Conservation (phyloP, 2,888 invertebrate species). For the Augiades crinisus region DNA sequence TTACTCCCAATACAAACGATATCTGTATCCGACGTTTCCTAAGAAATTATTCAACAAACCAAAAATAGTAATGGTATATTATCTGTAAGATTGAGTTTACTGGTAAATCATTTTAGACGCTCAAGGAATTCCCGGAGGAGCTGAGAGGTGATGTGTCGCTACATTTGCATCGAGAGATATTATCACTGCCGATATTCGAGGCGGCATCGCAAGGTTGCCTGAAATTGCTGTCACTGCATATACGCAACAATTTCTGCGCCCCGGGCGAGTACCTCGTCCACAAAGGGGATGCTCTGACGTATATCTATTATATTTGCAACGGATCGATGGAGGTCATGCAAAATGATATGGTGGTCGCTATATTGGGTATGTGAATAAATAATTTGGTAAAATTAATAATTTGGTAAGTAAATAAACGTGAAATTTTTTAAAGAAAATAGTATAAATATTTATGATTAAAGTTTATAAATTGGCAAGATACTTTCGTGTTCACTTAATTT, state of each 20-base stretch:
- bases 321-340: slow-evolving; percentile 99
- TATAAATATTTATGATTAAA: too few species aligned
- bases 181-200: slow-evolving; percentile 96
- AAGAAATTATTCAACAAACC: slow-evolving; percentile 1
- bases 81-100: slow-evolving; percentile 30
- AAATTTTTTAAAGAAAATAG: too few species aligned
- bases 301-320: slow-evolving; percentile 97
- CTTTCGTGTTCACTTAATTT: too few species aligned
- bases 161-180: slow-evolving; percentile 96
- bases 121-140: slow-evolving; percentile 98
- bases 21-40: background rate
- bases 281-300: slow-evolving; percentile 95
- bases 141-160: slow-evolving; percentile 96
- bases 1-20: slow-evolving; percentile 6
- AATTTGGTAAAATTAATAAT: too few species aligned
- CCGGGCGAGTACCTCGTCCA: slow-evolving; percentile 97
- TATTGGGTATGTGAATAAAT: slow-evolving; percentile 87
- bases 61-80: slow-evolving; percentile 2
- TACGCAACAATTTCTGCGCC: slow-evolving; percentile 96
- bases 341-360: slow-evolving; percentile 97
- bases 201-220: slow-evolving; percentile 96
- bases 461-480: too few species aligned
- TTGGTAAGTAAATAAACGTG: too few species aligned
- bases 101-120: slow-evolving; percentile 81
- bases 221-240: slow-evolving; percentile 94